Percentiles rank a stretch among this genome's conserved stretches.
Evolutionary conservation across 2,888 invertebrate genomes (phyloP).

Genomic region (Spialia ferax): DNA sequence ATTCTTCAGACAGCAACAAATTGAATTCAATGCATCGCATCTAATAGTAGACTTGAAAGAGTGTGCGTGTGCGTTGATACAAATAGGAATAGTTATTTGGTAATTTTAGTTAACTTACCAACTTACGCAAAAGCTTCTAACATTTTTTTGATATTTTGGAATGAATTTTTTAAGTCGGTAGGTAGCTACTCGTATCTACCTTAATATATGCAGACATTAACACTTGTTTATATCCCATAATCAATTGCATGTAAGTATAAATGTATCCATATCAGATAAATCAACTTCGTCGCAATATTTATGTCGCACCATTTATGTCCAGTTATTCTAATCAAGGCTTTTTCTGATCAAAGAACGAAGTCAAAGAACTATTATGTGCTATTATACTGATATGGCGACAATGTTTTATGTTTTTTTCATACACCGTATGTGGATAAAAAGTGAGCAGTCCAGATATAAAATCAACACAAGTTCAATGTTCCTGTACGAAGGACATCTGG

Average conservation of each 20-base stretch:
- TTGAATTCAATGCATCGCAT: conserved; percentile 25
- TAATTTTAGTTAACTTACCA: too few species aligned
- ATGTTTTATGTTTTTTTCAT: conserved; percentile 23
- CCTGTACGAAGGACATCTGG: conserved; percentile 72
- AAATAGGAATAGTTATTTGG: too few species aligned
- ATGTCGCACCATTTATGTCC: conserved; percentile 28
- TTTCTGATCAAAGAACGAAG: background rate
- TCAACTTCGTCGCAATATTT: conserved; percentile 30
- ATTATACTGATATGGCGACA: conserved; percentile 17
- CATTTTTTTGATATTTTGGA: too few species aligned
- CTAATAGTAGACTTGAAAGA: too few species aligned
- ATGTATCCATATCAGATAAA: background rate
- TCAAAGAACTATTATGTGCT: conserved; percentile 30
- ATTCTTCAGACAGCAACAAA: conserved; percentile 12
- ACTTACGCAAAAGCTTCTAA: too few species aligned
- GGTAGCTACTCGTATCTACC: too few species aligned
- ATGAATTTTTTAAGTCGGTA: too few species aligned
- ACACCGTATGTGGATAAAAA: conserved; percentile 24
- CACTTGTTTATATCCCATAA: background rate
- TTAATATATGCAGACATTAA: background rate
- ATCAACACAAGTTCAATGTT: conserved; percentile 71
- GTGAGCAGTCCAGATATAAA: conserved; percentile 53
- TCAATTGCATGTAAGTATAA: background rate
- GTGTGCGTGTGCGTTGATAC: too few species aligned
- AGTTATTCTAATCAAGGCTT: conserved; percentile 22